These are phyloP conservation scores for Nyctereutes procyonoides DNA, from an alignment of 2,113 vertebrate genomes.

Conservation along the genomic window DNA sequence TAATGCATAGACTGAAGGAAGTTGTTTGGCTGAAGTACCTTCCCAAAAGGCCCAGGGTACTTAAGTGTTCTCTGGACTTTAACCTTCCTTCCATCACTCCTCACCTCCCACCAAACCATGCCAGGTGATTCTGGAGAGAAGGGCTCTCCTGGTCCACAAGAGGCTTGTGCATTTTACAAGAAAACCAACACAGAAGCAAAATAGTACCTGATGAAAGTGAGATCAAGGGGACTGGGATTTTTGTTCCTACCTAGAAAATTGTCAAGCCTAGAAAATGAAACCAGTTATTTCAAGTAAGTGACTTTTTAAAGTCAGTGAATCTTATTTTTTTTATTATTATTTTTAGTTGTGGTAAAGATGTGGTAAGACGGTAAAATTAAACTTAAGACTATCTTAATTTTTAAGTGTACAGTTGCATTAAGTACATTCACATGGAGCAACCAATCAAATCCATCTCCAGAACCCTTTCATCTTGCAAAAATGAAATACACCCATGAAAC, in stretches of 20 bases:
- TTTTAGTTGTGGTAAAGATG: not conserved
- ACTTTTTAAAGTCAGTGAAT: not conserved
- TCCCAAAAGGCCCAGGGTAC: not conserved
- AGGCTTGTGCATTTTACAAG: not conserved
- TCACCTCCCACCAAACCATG: not conserved
- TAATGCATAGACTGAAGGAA: not conserved
- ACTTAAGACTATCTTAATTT: not conserved
- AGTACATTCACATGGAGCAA: not conserved
- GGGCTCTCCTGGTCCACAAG: not conserved
- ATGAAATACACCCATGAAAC: not conserved
- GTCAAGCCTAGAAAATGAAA: conserved; percentile 32
- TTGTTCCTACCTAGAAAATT: conserved; percentile 21
- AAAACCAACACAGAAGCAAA: not conserved
- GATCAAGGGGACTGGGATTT: not conserved
- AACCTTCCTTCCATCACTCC: not conserved
- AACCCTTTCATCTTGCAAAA: not conserved
- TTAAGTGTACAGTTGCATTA: not conserved
- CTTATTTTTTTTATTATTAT: not conserved
- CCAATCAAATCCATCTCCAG: not conserved
- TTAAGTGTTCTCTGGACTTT: not conserved
- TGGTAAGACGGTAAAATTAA: too few relatives aligned
- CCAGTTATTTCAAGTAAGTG: conserved; percentile 19
- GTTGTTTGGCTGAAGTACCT: not conserved
- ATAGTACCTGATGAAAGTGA: not conserved
- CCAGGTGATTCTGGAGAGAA: not conserved